Conservation (phyloP, 1,140 invertebrate species). For the Hycleus cichorii region DNA sequence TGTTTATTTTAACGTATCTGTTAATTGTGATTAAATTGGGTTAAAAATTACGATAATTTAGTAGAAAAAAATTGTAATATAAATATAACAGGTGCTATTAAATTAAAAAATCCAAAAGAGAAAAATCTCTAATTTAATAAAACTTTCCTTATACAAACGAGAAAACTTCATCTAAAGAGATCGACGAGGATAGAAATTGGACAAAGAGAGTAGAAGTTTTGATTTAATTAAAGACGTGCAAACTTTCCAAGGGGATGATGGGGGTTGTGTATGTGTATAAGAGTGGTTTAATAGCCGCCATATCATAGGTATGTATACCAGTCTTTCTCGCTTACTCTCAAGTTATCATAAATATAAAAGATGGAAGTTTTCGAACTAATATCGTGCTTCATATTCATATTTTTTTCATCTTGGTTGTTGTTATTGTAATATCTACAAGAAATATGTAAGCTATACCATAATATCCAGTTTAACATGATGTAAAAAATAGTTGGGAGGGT, state of each 20-base stretch:
- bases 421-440: neutral
- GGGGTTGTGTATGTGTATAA: too few relatives aligned
- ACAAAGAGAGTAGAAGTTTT: neutral
- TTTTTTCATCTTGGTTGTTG: neutral
- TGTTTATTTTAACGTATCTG: too few relatives aligned
- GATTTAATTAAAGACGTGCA: slow-evolving; percentile 16
- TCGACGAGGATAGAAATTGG: too few relatives aligned
- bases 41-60: too few relatives aligned
- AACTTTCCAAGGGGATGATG: slow-evolving; percentile 8
- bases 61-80: neutral
- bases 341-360: slow-evolving; percentile 11
- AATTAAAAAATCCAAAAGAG: slow-evolving; percentile 7
- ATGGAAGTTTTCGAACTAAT: slow-evolving; percentile 14
- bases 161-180: neutral
- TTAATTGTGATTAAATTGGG: too few relatives aligned
- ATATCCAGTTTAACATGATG: neutral
- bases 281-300: too few relatives aligned
- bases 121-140: slow-evolving; percentile 9
- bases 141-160: slow-evolving; percentile 3
- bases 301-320: too few relatives aligned
- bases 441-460: neutral
- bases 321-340: too few relatives aligned
- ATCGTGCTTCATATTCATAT: slow-evolving; percentile 12
- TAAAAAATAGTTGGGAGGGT: too few relatives aligned
- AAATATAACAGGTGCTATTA: slow-evolving; percentile 14